These are phyloP conservation scores for Zaprionus nigranus DNA, from an alignment of 1,140 invertebrate species.

Conservation along the genomic window DNA sequence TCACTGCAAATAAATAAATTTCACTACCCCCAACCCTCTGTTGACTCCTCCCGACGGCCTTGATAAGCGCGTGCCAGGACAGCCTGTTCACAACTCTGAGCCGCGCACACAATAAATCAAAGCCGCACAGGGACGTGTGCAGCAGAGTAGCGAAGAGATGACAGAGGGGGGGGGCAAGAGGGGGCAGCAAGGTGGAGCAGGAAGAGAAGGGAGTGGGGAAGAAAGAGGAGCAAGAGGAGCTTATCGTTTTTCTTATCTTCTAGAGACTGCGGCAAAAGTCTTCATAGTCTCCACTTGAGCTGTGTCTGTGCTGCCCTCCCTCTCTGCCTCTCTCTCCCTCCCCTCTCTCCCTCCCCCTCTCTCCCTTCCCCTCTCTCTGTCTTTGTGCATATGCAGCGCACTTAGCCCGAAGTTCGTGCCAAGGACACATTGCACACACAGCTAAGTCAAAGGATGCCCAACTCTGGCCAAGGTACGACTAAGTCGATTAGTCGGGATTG, in stretches of 20 bases:
- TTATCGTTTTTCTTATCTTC: conserved; percentile 57
- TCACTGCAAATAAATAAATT: conserved; percentile 82
- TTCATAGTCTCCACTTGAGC: conserved; percentile 48
- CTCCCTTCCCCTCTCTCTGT: background rate
- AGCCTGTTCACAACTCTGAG: conserved; percentile 74
- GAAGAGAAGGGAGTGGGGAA: background rate
- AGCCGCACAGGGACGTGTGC: conserved; percentile 39
- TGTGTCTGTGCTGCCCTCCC: conserved; percentile 8
- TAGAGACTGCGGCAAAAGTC: conserved; percentile 63
- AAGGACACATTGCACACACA: conserved; percentile 55
- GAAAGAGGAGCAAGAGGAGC: conserved; percentile 8
- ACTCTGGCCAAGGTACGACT: conserved; percentile 47
- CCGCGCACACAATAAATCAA: conserved; percentile 75
- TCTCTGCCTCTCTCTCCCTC: background rate
- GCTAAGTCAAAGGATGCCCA: conserved; percentile 24
- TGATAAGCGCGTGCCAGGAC: conserved; percentile 66
- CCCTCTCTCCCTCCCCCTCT: background rate
- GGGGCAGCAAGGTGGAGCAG: background rate
- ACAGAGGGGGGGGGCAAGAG: background rate
- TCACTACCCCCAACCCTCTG: background rate
- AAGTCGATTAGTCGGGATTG: conserved; percentile 43
- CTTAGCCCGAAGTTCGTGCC: conserved; percentile 56
- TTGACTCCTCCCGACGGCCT: background rate
- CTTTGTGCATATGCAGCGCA: conserved; percentile 40
- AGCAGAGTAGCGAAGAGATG: conserved; percentile 6